Conservation (phyloP, 2,888 invertebrate species). For the Agonum fuliginosum region DNA sequence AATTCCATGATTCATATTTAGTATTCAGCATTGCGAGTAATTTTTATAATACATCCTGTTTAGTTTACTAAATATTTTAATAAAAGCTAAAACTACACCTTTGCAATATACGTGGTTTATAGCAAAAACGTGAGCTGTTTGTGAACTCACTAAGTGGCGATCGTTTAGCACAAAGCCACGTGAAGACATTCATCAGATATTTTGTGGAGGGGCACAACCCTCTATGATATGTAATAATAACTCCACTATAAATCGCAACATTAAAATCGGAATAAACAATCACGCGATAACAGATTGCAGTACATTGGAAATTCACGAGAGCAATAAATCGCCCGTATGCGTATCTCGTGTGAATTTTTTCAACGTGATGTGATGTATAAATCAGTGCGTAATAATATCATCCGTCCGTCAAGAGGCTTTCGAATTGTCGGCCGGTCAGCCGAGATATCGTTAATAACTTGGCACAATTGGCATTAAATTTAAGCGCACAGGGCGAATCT, state of each 20-base stretch:
- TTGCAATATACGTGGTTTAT: constrained; percentile 45
- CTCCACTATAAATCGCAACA: background rate
- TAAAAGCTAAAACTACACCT: constrained; percentile 53
- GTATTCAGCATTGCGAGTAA: constrained; percentile 1
- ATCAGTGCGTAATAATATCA: constrained; percentile 2
- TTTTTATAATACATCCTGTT: constrained; percentile 35
- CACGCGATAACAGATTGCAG: background rate
- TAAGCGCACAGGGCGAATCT: background rate
- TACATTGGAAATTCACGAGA: constrained; percentile 1
- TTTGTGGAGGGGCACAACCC: too few species aligned
- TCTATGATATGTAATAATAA: background rate
- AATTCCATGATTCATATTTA: background rate
- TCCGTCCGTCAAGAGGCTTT: background rate
- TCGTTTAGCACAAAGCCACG: constrained; percentile 28
- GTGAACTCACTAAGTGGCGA: background rate
- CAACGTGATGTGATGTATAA: background rate
- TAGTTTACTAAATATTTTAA: constrained; percentile 54
- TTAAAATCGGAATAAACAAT: constrained; percentile 8
- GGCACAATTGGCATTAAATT: background rate
- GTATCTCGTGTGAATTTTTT: background rate
- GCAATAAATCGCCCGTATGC: background rate
- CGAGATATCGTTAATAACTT: background rate
- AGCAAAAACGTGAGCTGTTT: constrained; percentile 13
- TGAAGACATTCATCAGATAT: constrained; percentile 21
- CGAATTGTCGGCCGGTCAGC: background rate